phyloP scores from a whole-genome alignment of 2,888 invertebrate species.

The Heteropelma amictum region DNA sequence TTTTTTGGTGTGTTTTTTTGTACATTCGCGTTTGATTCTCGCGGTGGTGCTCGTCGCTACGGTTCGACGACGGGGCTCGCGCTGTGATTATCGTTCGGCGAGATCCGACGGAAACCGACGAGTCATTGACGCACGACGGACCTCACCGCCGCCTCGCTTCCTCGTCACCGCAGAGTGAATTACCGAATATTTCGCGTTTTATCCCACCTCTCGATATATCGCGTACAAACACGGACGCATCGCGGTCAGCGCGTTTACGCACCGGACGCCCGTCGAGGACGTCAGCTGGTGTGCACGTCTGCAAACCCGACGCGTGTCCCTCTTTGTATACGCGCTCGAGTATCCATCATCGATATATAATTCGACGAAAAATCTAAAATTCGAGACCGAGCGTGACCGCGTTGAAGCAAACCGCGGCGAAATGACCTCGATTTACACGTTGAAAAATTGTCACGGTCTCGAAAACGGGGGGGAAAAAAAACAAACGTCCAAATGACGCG shows the following conservation, averaged over 20 bases:
- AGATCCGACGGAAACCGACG: conserved; percentile 71
- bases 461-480: no score
- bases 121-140: conserved; percentile 70
- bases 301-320: no score
- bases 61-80: conserved; percentile 55
- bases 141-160: conserved; percentile 47
- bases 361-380: no score
- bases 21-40: conserved; percentile 6
- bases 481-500: no score
- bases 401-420: no score
- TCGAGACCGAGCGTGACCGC: no score
- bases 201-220: conserved; percentile 9
- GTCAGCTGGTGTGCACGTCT: no score
- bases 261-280: conserved; percentile 64
- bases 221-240: conserved; percentile 1
- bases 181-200: conserved; percentile 63
- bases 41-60: conserved; percentile 28
- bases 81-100: conserved; percentile 66
- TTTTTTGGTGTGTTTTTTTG: conserved; percentile 11
- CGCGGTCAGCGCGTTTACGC: no score
- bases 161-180: conserved; percentile 58
- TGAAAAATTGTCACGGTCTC: no score
- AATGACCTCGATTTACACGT: no score
- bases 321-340: conserved; percentile 31
- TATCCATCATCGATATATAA: conserved; percentile 50